Evolutionary conservation across 1,140 invertebrate species (phyloP), one percentile per base, ranked within the genome.

Genomic region (Meloidogyne exigua): DNA sequence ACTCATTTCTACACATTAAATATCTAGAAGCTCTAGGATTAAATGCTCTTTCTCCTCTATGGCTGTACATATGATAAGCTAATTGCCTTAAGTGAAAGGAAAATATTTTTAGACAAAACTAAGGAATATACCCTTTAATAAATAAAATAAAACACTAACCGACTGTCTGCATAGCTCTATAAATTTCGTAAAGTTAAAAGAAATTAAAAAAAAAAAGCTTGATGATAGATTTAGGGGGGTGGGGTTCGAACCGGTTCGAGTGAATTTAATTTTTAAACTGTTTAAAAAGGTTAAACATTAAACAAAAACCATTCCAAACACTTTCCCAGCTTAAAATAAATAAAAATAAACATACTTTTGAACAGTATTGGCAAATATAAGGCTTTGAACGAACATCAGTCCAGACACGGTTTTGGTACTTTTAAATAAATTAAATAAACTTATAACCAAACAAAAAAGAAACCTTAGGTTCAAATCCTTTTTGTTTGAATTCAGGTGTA

Each of bases 281-380:
- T n/a, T 9, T 57, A 57, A 57, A 57, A n/a, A 57, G 9, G 5
- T 7, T n/a, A 7, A n/a, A 7, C n/a, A 57, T n/a, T 57, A n/a
- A 18, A n/a, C 13, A n/a, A 7, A n/a, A 44, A 57, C 0, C 15
- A n/a, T 3, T 18, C 15, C 3, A 49, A 49, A 49, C 2, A 3
- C 18, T 49, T 49, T 49, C 18, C 3, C 44, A 49, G 0, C 44
- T 4, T 49, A 3, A 18, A 18, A 49, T 18, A 5, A 18, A 1
- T 18, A 44, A 57, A 57, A n/a, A n/a, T n/a, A 57, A n/a, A n/a
- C 7, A n/a, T n/a, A 57, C 49, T 12, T 87, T 87, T 0, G 80
- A 87, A 72, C 85, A 87, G 63, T 88, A 87, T 68, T 87, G 87
- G 65, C 85, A 87, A 69, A 88, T 87, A 76, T 87, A 87, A 15